Evolutionary conservation across 2,113 vertebrate genomes (phyloP).

Genomic region (Proterorhinus semilunaris): DNA sequence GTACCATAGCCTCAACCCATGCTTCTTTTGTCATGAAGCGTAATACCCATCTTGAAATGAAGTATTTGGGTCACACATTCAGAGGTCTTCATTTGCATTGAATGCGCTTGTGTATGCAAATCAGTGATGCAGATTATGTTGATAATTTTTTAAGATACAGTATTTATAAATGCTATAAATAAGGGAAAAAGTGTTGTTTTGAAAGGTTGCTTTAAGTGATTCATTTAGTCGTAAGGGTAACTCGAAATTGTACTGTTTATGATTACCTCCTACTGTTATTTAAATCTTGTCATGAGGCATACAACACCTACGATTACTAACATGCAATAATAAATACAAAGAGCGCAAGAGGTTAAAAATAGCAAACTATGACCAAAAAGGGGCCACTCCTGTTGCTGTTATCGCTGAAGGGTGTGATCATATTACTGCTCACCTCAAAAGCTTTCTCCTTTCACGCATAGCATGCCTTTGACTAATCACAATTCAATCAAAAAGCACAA

Average conservation of each 20-base stretch:
- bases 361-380: not conserved
- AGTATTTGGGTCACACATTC: not conserved
- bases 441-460: slow-evolving; percentile 2
- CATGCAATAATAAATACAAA: not conserved
- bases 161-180: not conserved
- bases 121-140: not conserved
- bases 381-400: slow-evolving; percentile 6
- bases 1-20: too few species aligned
- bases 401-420: slow-evolving; percentile 13
- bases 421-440: slow-evolving; percentile 8
- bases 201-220: not conserved
- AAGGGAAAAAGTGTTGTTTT: not conserved
- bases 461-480: too few species aligned
- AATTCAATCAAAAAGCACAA: too few species aligned
- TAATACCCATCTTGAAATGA: not conserved
- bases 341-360: slow-evolving; percentile 1
- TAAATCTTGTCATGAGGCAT: too few species aligned
- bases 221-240: not conserved
- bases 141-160: not conserved
- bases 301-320: not conserved
- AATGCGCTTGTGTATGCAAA: not conserved
- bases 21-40: too few species aligned
- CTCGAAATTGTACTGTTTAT: too few species aligned
- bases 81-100: not conserved
- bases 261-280: too few species aligned